Conservation (phyloP, 2,113 vertebrate genomes). For the Salminus brasiliensis region DNA sequence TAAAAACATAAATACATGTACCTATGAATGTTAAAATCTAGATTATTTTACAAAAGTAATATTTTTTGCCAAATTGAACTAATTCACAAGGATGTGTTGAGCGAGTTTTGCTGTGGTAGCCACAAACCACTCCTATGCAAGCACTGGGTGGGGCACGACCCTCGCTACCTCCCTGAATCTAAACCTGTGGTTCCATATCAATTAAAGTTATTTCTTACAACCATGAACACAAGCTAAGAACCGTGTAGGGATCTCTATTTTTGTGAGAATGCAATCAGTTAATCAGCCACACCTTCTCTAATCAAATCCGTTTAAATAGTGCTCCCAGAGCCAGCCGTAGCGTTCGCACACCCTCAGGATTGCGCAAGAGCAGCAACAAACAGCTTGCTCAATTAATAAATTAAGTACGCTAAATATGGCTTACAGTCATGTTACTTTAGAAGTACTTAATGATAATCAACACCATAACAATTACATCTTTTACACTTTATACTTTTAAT, state of each 20-base stretch:
- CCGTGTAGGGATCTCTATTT: not conserved
- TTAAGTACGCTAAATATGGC: conserved; percentile 77
- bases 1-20: too few species aligned
- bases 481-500: conserved; percentile 79
- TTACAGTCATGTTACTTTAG: conserved; percentile 79
- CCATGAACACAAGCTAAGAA: not conserved
- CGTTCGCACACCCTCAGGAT: conserved; percentile 50
- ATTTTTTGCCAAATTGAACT: too few species aligned
- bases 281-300: not conserved
- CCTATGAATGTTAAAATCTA: too few species aligned
- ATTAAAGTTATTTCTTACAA: too few species aligned
- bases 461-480: conserved; percentile 75
- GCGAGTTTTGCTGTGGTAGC: too few species aligned
- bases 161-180: too few species aligned
- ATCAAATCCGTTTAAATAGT: not conserved
- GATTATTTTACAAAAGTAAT: too few species aligned
- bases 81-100: too few species aligned
- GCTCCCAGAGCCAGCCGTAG: not conserved
- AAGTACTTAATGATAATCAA: conserved; percentile 79
- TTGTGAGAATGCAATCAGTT: not conserved
- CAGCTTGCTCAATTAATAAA: conserved; percentile 81
- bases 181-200: too few species aligned
- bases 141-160: too few species aligned
- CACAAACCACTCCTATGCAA: too few species aligned
- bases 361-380: conserved; percentile 71